These are phyloP conservation scores for Pollenia angustigena DNA, from an alignment of 2,888 invertebrate genomes.

Conservation along the genomic window DNA sequence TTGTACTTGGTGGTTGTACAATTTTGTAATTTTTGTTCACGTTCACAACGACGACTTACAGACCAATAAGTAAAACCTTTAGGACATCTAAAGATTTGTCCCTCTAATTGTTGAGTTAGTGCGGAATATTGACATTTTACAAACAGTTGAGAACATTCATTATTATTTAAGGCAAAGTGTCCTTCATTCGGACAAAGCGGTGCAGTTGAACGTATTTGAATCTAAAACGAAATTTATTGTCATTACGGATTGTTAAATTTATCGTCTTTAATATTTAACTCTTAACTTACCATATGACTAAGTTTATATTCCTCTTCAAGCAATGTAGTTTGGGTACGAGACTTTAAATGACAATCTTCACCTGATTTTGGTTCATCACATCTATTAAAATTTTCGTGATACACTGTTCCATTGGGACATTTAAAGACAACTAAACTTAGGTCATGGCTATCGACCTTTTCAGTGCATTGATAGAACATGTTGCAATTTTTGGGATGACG, in stretches of 20 bases:
- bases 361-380: conserved; percentile 87
- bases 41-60: conserved; percentile 91
- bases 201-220: conserved; percentile 86
- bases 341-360: conserved; percentile 80
- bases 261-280: background rate
- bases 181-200: conserved; percentile 89
- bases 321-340: conserved; percentile 74
- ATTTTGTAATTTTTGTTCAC: conserved; percentile 86
- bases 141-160: conserved; percentile 89
- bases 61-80: conserved; percentile 91
- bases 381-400: conserved; percentile 89
- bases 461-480: conserved; percentile 93
- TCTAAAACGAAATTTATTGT: conserved; percentile 84
- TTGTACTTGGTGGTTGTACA: conserved; percentile 84
- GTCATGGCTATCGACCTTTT: conserved; percentile 87
- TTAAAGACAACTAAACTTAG: conserved; percentile 90
- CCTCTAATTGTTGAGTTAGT: conserved; percentile 86
- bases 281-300: conserved; percentile 79
- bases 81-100: conserved; percentile 91
- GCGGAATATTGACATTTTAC: conserved; percentile 87
- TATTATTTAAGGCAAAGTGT: conserved; percentile 88
- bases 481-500: conserved; percentile 93
- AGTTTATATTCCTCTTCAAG: conserved; percentile 78
- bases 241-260: background rate
- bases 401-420: conserved; percentile 91